Evolutionary conservation across 2,113 vertebrate species (phyloP).

Genomic region (Scytalopus superciliaris): DNA sequence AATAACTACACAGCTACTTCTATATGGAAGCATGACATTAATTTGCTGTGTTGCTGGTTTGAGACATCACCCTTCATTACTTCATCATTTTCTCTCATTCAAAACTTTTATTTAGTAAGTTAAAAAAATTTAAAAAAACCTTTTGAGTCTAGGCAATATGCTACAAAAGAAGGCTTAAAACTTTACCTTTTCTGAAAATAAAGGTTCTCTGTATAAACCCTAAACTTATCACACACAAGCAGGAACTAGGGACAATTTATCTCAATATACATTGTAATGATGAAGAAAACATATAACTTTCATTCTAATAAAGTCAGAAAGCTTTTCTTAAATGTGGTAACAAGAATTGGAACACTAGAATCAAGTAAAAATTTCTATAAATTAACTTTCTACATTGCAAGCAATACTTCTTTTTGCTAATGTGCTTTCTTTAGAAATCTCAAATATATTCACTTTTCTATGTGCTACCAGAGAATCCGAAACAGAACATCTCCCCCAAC

Average conservation of each 20-base stretch:
- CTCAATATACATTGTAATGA: neutral
- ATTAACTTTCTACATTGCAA: neutral
- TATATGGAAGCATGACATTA: fast-evolving
- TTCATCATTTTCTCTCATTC: neutral
- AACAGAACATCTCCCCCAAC: neutral
- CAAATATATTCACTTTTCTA: neutral
- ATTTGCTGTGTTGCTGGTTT: neutral
- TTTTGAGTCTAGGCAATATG: neutral
- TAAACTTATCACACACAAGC: neutral
- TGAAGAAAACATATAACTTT: neutral
- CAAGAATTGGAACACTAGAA: neutral
- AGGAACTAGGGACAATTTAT: neutral
- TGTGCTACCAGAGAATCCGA: neutral
- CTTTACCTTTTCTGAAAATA: neutral
- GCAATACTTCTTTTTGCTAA: neutral
- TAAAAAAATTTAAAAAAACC: neutral
- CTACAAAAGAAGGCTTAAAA: neutral
- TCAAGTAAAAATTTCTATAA: neutral
- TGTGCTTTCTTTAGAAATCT: neutral
- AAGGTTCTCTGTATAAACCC: neutral
- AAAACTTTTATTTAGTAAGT: neutral
- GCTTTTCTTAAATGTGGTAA: neutral
- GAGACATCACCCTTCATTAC: neutral
- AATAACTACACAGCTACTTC: neutral
- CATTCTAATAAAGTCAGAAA: neutral